Conservation (phyloP, 1,140 invertebrate species). For the Heterodera schachtii region DNA sequence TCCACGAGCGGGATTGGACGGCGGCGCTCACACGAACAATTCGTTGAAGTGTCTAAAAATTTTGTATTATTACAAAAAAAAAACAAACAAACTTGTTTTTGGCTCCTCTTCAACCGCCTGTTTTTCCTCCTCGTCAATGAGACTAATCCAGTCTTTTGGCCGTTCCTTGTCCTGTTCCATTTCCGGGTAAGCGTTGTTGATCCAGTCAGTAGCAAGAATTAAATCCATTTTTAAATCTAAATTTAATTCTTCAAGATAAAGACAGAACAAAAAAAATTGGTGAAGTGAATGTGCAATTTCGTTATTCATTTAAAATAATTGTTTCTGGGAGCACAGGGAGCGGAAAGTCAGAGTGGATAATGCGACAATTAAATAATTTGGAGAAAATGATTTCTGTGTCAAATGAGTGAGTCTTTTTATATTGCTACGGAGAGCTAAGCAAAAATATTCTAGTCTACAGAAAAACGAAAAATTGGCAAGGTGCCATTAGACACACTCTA, state of each 20-base stretch:
- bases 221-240: too few relatives aligned
- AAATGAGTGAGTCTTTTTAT: slow-evolving; percentile 22
- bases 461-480: slow-evolving; percentile 5
- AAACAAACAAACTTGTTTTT: not conserved
- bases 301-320: too few relatives aligned
- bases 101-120: not conserved
- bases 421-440: slow-evolving; percentile 39
- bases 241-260: too few relatives aligned
- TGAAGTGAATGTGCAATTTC: not conserved
- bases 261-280: not conserved
- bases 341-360: slow-evolving; percentile 38
- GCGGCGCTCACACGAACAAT: too few relatives aligned
- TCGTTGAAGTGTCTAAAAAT: too few relatives aligned
- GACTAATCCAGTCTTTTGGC: not conserved
- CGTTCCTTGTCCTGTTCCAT: too few relatives aligned
- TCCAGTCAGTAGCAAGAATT: too few relatives aligned
- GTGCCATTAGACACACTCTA: slow-evolving; percentile 1
- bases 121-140: not conserved
- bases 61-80: not conserved
- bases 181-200: too few relatives aligned
- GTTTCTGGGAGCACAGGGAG: too few relatives aligned
- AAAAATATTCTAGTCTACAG: slow-evolving; percentile 25
- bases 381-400: slow-evolving; percentile 6
- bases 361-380: slow-evolving; percentile 17
- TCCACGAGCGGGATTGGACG: not conserved